Evolutionary conservation across 2,888 invertebrate species (phyloP).

Genomic region (Mythimna pallens): DNA sequence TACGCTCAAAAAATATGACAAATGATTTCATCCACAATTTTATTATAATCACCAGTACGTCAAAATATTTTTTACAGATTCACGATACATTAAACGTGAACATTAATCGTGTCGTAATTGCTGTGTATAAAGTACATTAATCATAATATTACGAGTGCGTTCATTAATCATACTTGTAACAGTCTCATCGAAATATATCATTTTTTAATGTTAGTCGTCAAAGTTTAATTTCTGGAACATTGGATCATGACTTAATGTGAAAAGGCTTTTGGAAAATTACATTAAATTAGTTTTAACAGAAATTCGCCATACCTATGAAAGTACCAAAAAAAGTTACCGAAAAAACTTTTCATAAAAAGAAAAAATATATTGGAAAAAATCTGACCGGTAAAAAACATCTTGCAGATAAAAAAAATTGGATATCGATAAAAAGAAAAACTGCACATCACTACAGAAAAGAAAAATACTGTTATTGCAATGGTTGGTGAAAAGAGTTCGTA

Average conservation of each 20-base stretch:
- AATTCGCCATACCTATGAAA: not conserved
- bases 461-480: conserved; percentile 65
- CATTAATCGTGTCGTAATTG: conserved; percentile 63
- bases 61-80: conserved; percentile 50
- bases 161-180: conserved; percentile 62
- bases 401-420: not conserved
- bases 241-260: conserved; percentile 10
- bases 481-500: conserved; percentile 67
- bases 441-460: conserved; percentile 53
- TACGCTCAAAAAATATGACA: conserved; percentile 44
- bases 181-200: conserved; percentile 42
- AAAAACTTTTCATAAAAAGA: not conserved
- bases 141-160: conserved; percentile 58
- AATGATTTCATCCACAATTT: conserved; percentile 50
- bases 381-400: not conserved
- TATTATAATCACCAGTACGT: conserved; percentile 45
- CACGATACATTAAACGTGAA: conserved; percentile 54
- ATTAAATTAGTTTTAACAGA: not conserved
- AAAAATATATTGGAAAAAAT: not conserved
- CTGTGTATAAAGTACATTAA: conserved; percentile 56
- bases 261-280: not conserved
- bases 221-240: conserved; percentile 25
- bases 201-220: conserved; percentile 52
- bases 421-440: conserved; percentile 42
- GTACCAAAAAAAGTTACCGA: too few relatives aligned